Conservation (phyloP, 2,113 vertebrate genomes). For the Xyliphius kryptos region DNA sequence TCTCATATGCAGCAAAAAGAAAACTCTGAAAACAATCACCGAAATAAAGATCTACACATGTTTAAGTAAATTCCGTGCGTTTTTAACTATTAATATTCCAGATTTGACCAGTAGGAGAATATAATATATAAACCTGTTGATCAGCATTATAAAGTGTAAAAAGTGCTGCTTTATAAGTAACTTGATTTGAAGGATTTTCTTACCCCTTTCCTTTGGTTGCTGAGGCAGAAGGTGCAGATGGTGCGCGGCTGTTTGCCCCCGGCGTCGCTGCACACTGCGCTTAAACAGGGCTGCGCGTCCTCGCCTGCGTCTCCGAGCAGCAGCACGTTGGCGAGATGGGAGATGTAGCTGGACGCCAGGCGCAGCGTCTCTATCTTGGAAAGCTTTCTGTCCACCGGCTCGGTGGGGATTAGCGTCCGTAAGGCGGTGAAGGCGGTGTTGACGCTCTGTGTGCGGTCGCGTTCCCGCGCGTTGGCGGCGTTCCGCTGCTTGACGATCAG, state of each 20-base stretch:
- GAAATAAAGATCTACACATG: too few species aligned
- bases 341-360: conserved; percentile 82
- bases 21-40: too few species aligned
- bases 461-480: conserved; percentile 82
- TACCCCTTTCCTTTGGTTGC: conserved; percentile 79
- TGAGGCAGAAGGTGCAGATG: conserved; percentile 87
- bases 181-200: conserved; percentile 41
- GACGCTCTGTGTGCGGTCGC: conserved; percentile 81
- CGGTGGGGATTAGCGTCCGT: conserved; percentile 81
- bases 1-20: too few species aligned
- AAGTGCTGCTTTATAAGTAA: too few species aligned
- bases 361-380: conserved; percentile 88
- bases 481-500: conserved; percentile 77
- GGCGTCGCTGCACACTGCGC: conserved; percentile 55
- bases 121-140: too few species aligned
- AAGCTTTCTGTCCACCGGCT: conserved; percentile 76
- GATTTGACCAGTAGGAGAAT: too few species aligned
- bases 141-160: neutral
- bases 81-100: too few species aligned
- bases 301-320: conserved; percentile 64
- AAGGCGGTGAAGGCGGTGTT: conserved; percentile 81
- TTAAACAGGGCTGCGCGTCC: conserved; percentile 68
- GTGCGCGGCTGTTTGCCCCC: conserved; percentile 58
- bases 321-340: conserved; percentile 80
- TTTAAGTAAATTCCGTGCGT: too few species aligned